These are phyloP conservation scores for Corbicula japonica DNA, from an alignment of 2,888 invertebrate genomes.

Conservation along the genomic window DNA sequence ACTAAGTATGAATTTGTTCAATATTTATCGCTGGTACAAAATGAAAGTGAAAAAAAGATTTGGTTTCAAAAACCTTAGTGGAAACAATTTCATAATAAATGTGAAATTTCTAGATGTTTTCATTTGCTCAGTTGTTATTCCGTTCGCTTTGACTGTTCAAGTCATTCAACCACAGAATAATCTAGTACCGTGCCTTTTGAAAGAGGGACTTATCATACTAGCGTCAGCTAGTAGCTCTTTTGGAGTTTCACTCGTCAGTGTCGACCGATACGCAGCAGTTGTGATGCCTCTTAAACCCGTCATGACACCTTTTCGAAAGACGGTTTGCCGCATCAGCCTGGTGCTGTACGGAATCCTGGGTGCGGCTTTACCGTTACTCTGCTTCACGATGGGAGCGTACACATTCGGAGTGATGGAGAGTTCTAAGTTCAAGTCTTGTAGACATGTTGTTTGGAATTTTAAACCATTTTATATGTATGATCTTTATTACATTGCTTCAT, in stretches of 20 bases:
- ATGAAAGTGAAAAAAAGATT: no score
- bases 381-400: slow-evolving; percentile 23
- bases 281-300: slow-evolving; percentile 32
- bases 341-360: slow-evolving; percentile 21
- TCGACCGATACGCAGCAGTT: slow-evolving; percentile 49
- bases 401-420: not conserved
- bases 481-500: slow-evolving; percentile 32
- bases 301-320: slow-evolving; percentile 16
- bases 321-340: slow-evolving; percentile 22
- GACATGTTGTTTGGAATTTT: slow-evolving; percentile 40
- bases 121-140: no score
- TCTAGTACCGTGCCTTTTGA: slow-evolving; percentile 32
- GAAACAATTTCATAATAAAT: no score
- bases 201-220: slow-evolving; percentile 47
- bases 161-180: no score
- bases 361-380: slow-evolving; percentile 20
- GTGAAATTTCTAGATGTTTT: no score
- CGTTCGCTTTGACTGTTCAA: no score
- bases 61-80: no score
- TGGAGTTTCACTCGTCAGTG: slow-evolving; percentile 37
- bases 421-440: slow-evolving; percentile 21
- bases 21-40: no score
- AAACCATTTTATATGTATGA: slow-evolving; percentile 44
- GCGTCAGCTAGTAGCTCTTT: slow-evolving; percentile 42
- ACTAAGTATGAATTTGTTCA: no score